A percentile compares a stretch with the other conserved stretches of the same genome.
phyloP scores from a whole-genome alignment of 2,888 invertebrate species.

The Drosophila diplacantha region DNA sequence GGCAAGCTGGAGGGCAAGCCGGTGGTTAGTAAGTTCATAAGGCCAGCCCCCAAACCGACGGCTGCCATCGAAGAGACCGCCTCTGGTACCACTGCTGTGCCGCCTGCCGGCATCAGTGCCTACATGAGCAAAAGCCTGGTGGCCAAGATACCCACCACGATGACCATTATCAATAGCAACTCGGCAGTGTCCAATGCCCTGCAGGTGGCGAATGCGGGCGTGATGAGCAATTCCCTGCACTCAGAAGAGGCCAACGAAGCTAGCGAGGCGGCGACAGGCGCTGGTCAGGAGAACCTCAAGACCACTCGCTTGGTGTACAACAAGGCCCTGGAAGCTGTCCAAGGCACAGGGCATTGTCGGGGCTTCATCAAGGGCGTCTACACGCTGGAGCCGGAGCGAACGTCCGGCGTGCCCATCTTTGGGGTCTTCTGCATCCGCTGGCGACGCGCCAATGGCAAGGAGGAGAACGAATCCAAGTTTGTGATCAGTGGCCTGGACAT shows the following conservation, averaged over 20 bases:
- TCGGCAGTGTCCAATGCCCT: conserved; percentile 50
- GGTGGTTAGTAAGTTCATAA: conserved; percentile 41
- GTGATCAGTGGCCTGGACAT: conserved; percentile 75
- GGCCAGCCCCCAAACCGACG: conserved; percentile 46
- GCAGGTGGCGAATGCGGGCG: conserved; percentile 61
- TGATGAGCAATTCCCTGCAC: conserved; percentile 66
- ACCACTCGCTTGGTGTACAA: conserved; percentile 71
- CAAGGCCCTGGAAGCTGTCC: conserved; percentile 76
- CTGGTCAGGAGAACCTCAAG: conserved; percentile 40
- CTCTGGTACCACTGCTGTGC: background rate
- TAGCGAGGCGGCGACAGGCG: conserved; percentile 28
- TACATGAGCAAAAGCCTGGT: conserved; percentile 73
- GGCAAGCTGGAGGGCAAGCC: conserved; percentile 53
- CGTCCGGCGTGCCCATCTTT: conserved; percentile 53
- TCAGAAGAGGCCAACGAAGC: conserved; percentile 73
- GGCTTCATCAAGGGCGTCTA: conserved; percentile 76
- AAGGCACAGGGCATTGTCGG: conserved; percentile 75
- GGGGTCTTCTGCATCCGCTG: conserved; percentile 77
- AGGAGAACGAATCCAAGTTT: conserved; percentile 78
- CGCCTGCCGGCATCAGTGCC: conserved; percentile 31
- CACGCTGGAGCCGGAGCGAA: conserved; percentile 39
- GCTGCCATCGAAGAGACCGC: conserved; percentile 16
- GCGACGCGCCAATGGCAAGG: conserved; percentile 72
- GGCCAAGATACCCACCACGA: conserved; percentile 75
- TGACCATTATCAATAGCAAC: conserved; percentile 76